Percentiles rank a stretch among this genome's conserved stretches.
phyloP scores from a whole-genome alignment of 1,140 invertebrate genomes.

The Bombus affinis region DNA sequence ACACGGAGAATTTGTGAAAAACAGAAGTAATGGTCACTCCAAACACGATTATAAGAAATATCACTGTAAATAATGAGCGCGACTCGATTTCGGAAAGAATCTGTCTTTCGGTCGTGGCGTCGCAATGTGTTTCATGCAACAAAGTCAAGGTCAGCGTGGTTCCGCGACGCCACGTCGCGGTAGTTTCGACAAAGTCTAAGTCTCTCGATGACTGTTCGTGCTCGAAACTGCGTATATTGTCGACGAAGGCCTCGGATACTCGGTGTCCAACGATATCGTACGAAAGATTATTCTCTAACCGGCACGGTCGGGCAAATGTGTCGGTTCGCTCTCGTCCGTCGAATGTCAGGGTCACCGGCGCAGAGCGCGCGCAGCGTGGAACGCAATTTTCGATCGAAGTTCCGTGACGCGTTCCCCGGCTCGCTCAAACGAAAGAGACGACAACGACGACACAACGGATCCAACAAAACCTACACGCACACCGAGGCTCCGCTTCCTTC shows the following conservation, averaged over 20 bases:
- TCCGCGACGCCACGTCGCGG: conserved; percentile 20
- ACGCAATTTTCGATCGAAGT: conserved; percentile 59
- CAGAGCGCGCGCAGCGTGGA: conserved; percentile 59
- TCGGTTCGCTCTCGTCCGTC: conserved; percentile 27
- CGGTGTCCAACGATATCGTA: not conserved
- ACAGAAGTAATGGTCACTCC: conserved; percentile 23
- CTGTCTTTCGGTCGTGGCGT: not conserved
- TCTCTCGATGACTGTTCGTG: not conserved
- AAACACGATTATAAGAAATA: conserved; percentile 1
- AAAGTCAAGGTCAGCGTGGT: conserved; percentile 60
- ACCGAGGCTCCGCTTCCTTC: conserved; percentile 46
- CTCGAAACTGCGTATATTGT: not conserved
- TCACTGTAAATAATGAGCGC: not conserved
- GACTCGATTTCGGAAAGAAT: not conserved
- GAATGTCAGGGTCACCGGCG: conserved; percentile 76
- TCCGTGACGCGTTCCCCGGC: conserved; percentile 33
- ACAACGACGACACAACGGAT: not conserved
- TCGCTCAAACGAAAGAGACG: conserved; percentile 25
- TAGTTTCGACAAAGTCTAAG: conserved; percentile 4
- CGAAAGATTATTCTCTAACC: conserved; percentile 21
- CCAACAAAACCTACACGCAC: conserved; percentile 21
- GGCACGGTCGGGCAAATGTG: conserved; percentile 42
- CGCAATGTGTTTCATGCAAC: conserved; percentile 10
- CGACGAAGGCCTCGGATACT: not conserved
- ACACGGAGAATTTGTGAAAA: not conserved